phyloP scores from a whole-genome alignment of 2,113 vertebrate species.

The Condylura cristata region DNA sequence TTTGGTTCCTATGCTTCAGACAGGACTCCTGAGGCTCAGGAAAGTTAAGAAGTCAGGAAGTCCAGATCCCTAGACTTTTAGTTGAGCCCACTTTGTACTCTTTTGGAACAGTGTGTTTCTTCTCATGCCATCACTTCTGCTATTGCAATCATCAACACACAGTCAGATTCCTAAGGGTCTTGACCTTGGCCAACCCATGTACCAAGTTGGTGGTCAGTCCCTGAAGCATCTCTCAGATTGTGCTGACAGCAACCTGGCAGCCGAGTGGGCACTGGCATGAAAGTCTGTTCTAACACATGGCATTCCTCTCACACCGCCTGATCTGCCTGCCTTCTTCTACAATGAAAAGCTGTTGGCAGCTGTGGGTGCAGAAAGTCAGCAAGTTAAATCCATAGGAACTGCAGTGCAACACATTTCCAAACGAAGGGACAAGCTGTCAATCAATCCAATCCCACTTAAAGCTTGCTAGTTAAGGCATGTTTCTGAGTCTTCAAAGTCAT shows the following conservation, averaged over 20 bases:
- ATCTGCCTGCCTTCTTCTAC: neutral
- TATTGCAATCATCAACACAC: neutral
- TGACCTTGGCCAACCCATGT: slow-evolving; percentile 33
- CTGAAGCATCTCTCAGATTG: slow-evolving; percentile 20
- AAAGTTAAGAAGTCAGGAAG: neutral
- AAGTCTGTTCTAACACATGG: neutral
- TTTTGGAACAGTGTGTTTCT: neutral
- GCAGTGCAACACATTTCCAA: neutral
- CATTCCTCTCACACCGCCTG: neutral
- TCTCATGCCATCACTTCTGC: neutral
- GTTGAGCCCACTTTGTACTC: neutral
- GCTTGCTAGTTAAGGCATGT: neutral
- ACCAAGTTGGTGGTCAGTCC: neutral
- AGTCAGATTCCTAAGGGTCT: slow-evolving; percentile 1
- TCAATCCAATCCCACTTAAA: slow-evolving; percentile 28
- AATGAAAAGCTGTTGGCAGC: slow-evolving; percentile 53
- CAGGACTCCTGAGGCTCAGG: neutral
- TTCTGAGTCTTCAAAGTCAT: slow-evolving; percentile 43
- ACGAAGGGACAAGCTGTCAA: neutral
- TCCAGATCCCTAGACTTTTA: neutral
- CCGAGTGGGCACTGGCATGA: neutral
- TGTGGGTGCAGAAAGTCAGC: neutral
- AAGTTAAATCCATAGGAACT: neutral
- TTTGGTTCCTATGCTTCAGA: neutral
- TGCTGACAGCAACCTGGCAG: slow-evolving; percentile 54